A percentile compares a stretch with the other conserved stretches of the same genome.
These are phyloP conservation scores for Cryptus viduatorius DNA, from an alignment of 2,888 invertebrate species.

Conservation along the genomic window DNA sequence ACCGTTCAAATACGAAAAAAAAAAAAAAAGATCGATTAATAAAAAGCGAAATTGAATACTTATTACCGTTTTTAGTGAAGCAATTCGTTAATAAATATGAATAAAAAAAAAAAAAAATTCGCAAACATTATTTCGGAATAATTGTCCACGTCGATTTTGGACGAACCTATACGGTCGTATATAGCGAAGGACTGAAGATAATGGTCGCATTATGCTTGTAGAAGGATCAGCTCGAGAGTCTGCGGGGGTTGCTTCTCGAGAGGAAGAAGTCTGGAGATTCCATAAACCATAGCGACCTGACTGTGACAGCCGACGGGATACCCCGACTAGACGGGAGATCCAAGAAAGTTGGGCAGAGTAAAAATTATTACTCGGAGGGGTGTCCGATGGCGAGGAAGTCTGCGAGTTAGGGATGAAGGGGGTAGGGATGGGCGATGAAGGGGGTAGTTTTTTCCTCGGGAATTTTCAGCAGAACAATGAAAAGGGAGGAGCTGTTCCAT, in stretches of 20 bases:
- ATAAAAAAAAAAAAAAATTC: too few relatives aligned
- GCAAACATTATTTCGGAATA: too few relatives aligned
- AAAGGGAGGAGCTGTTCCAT: constrained; percentile 44
- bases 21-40: neutral
- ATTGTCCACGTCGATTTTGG: constrained; percentile 19
- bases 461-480: constrained; percentile 23
- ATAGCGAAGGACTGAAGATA: constrained; percentile 78
- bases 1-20: neutral
- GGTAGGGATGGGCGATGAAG: neutral
- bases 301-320: constrained; percentile 75
- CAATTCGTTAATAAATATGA: too few relatives aligned
- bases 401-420: neutral
- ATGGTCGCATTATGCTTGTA: constrained; percentile 79
- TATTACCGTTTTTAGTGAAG: too few relatives aligned
- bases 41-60: too few relatives aligned
- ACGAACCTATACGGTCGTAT: constrained; percentile 58
- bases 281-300: constrained; percentile 79
- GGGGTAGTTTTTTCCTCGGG: constrained; percentile 11
- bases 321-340: constrained; percentile 43
- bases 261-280: constrained; percentile 73
- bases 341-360: constrained; percentile 67
- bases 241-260: constrained; percentile 66
- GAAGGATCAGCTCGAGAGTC: constrained; percentile 63
- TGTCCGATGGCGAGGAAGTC: constrained; percentile 36
- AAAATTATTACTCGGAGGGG: constrained; percentile 56